Conservation (phyloP, 2,113 vertebrate genomes). For the Lanius collurio region DNA sequence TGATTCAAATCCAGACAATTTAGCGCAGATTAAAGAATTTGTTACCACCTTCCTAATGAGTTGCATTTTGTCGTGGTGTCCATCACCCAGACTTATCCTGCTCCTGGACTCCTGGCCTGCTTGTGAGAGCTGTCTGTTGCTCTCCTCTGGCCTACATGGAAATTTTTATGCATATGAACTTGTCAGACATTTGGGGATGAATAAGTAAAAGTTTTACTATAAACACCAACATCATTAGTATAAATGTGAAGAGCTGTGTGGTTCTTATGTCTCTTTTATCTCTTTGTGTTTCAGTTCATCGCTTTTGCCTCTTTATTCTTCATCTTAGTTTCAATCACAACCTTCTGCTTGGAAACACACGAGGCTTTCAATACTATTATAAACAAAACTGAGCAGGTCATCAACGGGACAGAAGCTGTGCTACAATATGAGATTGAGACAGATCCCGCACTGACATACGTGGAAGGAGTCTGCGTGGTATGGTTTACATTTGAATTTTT, state of each 20-base stretch:
- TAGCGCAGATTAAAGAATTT: neutral
- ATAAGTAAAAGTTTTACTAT: neutral
- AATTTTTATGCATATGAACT: neutral
- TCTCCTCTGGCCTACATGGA: neutral
- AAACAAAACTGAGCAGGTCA: slow-evolving; percentile 89
- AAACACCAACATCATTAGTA: neutral
- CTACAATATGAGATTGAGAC: slow-evolving; percentile 93
- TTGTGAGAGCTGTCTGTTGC: neutral
- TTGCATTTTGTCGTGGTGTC: neutral
- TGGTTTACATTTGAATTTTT: slow-evolving; percentile 99
- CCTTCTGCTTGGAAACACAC: slow-evolving; percentile 97
- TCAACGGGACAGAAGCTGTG: slow-evolving; percentile 81
- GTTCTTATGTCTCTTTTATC: slow-evolving; percentile 39
- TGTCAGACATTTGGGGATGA: neutral
- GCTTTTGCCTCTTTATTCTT: slow-evolving; percentile 97
- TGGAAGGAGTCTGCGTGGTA: slow-evolving; percentile 95
- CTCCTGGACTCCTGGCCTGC: neutral
- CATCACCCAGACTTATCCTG: neutral
- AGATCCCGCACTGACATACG: slow-evolving; percentile 92
- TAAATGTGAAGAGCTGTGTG: neutral
- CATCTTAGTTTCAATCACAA: slow-evolving; percentile 98
- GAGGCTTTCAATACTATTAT: slow-evolving; percentile 97
- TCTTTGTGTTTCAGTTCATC: slow-evolving; percentile 84
- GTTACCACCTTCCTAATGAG: neutral
- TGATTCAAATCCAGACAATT: neutral